A percentile compares a stretch with the other conserved stretches of the same genome.
These are phyloP conservation scores for Cyanoderma ruficeps DNA, from an alignment of 2,113 vertebrate genomes.

Conservation along the genomic window DNA sequence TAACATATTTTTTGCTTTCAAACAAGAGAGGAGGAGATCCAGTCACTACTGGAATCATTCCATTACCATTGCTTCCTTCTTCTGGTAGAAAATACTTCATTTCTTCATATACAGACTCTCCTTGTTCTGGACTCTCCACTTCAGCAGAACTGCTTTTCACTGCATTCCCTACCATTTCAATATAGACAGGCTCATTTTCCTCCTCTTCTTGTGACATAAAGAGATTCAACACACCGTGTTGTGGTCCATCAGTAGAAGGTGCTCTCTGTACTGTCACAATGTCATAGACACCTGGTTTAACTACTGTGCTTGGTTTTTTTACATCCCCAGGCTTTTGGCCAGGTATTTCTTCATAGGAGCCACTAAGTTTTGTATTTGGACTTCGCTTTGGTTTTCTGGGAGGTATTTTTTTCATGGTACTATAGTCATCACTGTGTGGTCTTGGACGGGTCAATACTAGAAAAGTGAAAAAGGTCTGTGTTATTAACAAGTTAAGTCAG, in stretches of 20 bases:
- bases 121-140: constrained; percentile 80
- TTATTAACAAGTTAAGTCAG: neutral
- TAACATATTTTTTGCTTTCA: constrained; percentile 59
- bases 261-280: constrained; percentile 71
- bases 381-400: constrained; percentile 95
- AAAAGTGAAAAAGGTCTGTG: neutral
- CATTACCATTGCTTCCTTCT: constrained; percentile 67
- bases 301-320: constrained; percentile 65
- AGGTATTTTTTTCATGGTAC: constrained; percentile 93
- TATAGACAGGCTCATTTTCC: constrained; percentile 85
- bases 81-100: constrained; percentile 91
- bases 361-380: constrained; percentile 92
- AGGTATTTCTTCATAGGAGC: constrained; percentile 94
- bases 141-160: constrained; percentile 64
- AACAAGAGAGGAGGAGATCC: constrained; percentile 50
- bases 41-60: constrained; percentile 22
- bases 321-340: constrained; percentile 78
- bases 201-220: constrained; percentile 78
- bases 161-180: constrained; percentile 91
- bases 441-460: constrained; percentile 87
- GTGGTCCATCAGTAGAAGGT: constrained; percentile 75
- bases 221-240: constrained; percentile 67
- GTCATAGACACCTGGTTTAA: constrained; percentile 70
- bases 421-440: constrained; percentile 97
- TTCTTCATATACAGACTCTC: constrained; percentile 93